Percentiles rank a stretch among this genome's conserved stretches.
These are phyloP conservation scores for Oriolus oriolus DNA, from an alignment of 2,113 vertebrate genomes.

Conservation along the genomic window DNA sequence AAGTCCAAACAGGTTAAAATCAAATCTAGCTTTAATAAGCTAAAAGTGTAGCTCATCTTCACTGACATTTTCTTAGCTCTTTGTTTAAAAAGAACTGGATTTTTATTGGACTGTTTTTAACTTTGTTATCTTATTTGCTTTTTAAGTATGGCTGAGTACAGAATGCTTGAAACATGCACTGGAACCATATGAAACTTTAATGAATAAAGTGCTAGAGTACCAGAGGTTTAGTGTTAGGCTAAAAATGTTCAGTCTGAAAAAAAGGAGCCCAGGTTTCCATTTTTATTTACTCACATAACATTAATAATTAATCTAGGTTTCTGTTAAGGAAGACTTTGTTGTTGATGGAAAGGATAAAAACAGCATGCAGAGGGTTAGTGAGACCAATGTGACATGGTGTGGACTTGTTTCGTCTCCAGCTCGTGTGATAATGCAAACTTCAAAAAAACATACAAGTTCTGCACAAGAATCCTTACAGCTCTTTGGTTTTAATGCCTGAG, in stretches of 20 bases:
- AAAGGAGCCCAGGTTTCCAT: neutral
- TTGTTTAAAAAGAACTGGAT: neutral
- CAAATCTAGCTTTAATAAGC: neutral
- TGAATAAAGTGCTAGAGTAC: neutral
- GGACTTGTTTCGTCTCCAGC: neutral
- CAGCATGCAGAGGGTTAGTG: neutral
- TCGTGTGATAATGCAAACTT: neutral
- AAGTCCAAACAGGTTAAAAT: neutral
- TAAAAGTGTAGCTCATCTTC: neutral
- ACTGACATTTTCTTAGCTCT: neutral
- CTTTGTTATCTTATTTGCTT: neutral
- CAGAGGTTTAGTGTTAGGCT: neutral
- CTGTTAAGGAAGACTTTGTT: neutral
- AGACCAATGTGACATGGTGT: neutral
- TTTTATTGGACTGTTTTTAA: neutral
- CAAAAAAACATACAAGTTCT: neutral
- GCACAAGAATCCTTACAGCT: neutral
- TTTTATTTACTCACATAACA: conserved; percentile 27
- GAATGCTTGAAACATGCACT: neutral
- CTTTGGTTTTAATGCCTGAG: neutral
- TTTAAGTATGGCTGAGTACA: neutral
- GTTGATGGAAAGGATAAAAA: neutral
- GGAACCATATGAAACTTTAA: conserved; percentile 18
- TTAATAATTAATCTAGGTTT: conserved; percentile 28
- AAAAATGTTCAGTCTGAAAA: neutral